Evolutionary conservation across 1,140 invertebrate genomes (phyloP).

Genomic region (Caerostris darwini): DNA sequence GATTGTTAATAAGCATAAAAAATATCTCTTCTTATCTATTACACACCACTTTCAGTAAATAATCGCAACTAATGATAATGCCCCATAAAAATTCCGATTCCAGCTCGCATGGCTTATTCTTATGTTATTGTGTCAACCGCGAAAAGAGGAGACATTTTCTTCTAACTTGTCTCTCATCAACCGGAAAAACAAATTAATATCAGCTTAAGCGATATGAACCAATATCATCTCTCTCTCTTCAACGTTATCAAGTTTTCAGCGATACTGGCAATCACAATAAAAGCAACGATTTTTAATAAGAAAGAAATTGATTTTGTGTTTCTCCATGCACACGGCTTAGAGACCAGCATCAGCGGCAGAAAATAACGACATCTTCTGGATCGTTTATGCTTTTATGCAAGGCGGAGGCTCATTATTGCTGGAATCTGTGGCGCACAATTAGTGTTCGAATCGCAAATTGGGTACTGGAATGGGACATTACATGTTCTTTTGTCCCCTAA

Average conservation of each 20-base stretch:
- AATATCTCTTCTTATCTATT: background rate
- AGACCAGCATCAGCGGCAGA: background rate
- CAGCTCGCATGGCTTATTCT: background rate
- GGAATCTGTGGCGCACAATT: background rate
- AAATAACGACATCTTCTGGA: background rate
- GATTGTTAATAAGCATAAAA: too few species aligned
- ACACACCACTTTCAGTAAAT: background rate
- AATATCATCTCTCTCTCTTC: background rate
- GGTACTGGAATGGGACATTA: background rate
- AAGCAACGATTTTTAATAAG: background rate
- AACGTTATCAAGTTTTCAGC: conserved; percentile 1
- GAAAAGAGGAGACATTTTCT: background rate
- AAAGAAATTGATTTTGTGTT: background rate
- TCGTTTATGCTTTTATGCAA: background rate
- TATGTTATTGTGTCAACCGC: background rate
- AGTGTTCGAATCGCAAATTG: background rate
- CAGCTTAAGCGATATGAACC: background rate
- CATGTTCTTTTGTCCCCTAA: conserved; percentile 2
- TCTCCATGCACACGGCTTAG: background rate
- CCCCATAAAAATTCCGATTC: background rate
- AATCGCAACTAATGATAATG: background rate
- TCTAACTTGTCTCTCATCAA: background rate
- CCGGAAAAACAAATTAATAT: background rate
- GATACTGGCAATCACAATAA: conserved; percentile 6
- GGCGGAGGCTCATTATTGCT: background rate